Percentiles rank a stretch among this genome's conserved stretches.
Evolutionary conservation across 2,888 invertebrate genomes (phyloP).

Genomic region (Drosophila paracracens): DNA sequence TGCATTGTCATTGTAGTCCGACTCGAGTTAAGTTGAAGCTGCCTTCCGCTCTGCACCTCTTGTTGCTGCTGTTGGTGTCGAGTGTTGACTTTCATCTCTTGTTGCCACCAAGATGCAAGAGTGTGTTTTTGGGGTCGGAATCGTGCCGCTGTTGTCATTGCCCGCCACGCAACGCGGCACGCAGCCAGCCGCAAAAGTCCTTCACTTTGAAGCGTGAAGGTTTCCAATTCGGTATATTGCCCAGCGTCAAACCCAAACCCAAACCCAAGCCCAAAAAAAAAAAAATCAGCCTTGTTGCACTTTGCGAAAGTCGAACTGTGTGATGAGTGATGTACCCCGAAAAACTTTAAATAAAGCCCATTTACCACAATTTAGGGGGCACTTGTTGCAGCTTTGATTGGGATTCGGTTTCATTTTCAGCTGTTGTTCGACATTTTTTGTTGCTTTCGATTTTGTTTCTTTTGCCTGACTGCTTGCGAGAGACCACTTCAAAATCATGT

Average conservation of each 20-base stretch:
- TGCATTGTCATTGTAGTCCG: constrained; percentile 74
- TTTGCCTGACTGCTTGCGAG: constrained; percentile 23
- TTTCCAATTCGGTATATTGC: constrained; percentile 46
- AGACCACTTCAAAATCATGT: constrained; percentile 35
- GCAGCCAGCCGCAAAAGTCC: constrained; percentile 69
- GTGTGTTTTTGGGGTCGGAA: constrained; percentile 24
- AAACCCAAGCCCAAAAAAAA: constrained; percentile 26
- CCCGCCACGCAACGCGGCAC: constrained; percentile 62
- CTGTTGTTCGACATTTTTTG: constrained; percentile 37
- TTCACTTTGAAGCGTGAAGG: constrained; percentile 78
- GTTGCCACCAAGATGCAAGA: constrained; percentile 49
- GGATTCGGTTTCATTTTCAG: constrained; percentile 66
- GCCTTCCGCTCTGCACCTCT: constrained; percentile 13
- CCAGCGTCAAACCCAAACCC: constrained; percentile 11
- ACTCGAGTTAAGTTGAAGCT: constrained; percentile 30
- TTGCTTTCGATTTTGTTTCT: constrained; percentile 28
- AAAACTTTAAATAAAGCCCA: constrained; percentile 66
- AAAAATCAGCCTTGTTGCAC: constrained; percentile 36
- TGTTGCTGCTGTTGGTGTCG: constrained; percentile 53
- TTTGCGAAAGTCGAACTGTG: constrained; percentile 55
- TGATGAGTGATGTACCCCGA: constrained; percentile 13
- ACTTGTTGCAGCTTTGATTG: constrained; percentile 57
- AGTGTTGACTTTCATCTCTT: constrained; percentile 82
- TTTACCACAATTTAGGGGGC: constrained; percentile 71
- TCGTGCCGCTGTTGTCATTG: constrained; percentile 59